Percentiles rank a stretch among this genome's conserved stretches.
These are phyloP conservation scores for Passerina amoena DNA, from an alignment of 2,113 vertebrate species.

Conservation along the genomic window DNA sequence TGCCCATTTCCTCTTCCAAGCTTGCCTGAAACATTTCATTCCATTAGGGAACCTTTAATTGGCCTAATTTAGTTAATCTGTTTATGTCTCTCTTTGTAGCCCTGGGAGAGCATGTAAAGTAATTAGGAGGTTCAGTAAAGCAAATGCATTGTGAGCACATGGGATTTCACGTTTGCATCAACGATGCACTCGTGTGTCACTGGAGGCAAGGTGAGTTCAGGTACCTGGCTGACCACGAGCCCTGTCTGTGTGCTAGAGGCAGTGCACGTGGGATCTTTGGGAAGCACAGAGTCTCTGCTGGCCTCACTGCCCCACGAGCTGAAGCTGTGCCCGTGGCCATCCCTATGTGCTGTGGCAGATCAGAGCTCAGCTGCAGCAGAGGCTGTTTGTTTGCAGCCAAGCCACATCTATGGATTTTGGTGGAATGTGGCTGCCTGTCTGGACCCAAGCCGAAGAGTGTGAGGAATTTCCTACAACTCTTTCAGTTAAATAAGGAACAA, in stretches of 20 bases:
- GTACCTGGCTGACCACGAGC: fast-evolving
- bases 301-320: not conserved
- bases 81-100: slow-evolving; percentile 69
- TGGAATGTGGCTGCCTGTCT: slow-evolving; percentile 6
- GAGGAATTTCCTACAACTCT: slow-evolving; percentile 26
- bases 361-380: not conserved
- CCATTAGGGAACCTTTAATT: slow-evolving; percentile 74
- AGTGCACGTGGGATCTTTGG: not conserved
- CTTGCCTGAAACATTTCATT: slow-evolving; percentile 68
- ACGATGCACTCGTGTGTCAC: fast-evolving
- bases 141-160: not conserved
- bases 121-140: slow-evolving; percentile 69
- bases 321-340: fast-evolving
- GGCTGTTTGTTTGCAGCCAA: not conserved
- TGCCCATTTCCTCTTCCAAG: slow-evolving; percentile 27
- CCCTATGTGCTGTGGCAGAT: not conserved
- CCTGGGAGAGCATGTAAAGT: slow-evolving; percentile 67
- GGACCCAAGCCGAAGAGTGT: not conserved
- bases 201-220: not conserved
- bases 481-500: slow-evolving; percentile 14
- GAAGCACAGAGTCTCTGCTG: not conserved
- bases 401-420: not conserved
- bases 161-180: not conserved
- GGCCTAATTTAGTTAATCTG: slow-evolving; percentile 74
- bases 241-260: not conserved